Conservation (phyloP, 2,888 invertebrate genomes). For the Chirona hameri region DNA sequence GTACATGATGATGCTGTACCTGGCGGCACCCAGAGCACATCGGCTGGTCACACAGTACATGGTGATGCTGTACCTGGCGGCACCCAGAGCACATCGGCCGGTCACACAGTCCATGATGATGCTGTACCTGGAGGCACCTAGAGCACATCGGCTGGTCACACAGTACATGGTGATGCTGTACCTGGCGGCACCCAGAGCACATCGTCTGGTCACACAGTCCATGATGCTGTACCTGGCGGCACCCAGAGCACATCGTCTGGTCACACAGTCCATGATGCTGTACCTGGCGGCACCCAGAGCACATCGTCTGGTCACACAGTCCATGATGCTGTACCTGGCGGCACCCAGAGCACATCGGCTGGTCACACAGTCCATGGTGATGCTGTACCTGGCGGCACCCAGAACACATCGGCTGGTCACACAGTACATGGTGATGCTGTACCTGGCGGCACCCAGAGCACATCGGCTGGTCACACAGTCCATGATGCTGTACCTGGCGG, state of each 20-base stretch:
- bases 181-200: conserved; percentile 48
- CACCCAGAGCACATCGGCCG: background rate
- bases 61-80: conserved; percentile 60
- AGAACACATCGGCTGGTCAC: background rate
- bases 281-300: conserved; percentile 54
- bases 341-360: background rate
- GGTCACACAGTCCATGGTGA: no score
- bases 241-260: background rate
- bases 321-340: conserved; percentile 63
- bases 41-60: no score
- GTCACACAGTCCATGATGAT: no score
- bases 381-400: conserved; percentile 57
- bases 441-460: conserved; percentile 51
- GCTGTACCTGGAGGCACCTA: conserved; percentile 57
- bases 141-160: background rate
- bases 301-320: no score
- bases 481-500: conserved; percentile 62
- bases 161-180: conserved; percentile 64
- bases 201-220: conserved; percentile 45
- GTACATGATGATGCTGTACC: conserved; percentile 66
- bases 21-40: conserved; percentile 44
- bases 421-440: no score
- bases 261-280: conserved; percentile 62
- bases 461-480: no score
- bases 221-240: conserved; percentile 60